Percentiles rank a stretch among this genome's conserved stretches.
phyloP scores from a whole-genome alignment of 2,113 vertebrate genomes.

The Antennarius striatus region DNA sequence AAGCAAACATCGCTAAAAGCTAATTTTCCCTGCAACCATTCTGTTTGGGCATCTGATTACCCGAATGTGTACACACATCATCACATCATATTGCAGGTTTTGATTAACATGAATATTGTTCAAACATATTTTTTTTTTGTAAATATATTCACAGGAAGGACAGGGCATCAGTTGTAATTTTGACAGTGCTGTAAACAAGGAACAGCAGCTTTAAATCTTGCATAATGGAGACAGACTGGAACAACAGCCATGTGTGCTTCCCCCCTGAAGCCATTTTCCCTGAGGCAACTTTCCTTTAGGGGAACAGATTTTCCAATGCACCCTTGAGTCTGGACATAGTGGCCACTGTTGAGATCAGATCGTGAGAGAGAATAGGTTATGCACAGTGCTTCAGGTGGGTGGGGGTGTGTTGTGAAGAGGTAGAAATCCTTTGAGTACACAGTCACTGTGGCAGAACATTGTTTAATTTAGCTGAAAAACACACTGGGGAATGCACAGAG shows the following conservation, averaged over 20 bases:
- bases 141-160: slow-evolving; percentile 42
- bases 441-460: slow-evolving; percentile 22
- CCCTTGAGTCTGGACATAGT: slow-evolving; percentile 48
- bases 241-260: slow-evolving; percentile 46
- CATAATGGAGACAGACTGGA: slow-evolving; percentile 60
- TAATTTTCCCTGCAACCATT: slow-evolving; percentile 38
- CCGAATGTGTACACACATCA: slow-evolving; percentile 27
- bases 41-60: slow-evolving; percentile 39
- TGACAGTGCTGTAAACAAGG: slow-evolving; percentile 62
- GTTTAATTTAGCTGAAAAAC: slow-evolving; percentile 40
- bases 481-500: slow-evolving; percentile 26
- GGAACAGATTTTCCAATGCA: slow-evolving; percentile 62
- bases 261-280: slow-evolving; percentile 54
- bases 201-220: slow-evolving; percentile 56
- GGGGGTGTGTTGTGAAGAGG: slow-evolving; percentile 12
- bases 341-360: slow-evolving; percentile 41
- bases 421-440: slow-evolving; percentile 12
- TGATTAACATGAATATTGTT: slow-evolving; percentile 42
- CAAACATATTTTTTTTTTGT: slow-evolving; percentile 5
- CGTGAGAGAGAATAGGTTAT: slow-evolving; percentile 11
- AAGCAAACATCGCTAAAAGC: slow-evolving; percentile 51
- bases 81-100: slow-evolving; percentile 28
- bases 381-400: slow-evolving; percentile 15
- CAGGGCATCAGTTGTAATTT: slow-evolving; percentile 36
- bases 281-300: slow-evolving; percentile 58